Conservation (phyloP, 2,113 vertebrate species). For the Pygoscelis antarcticus region DNA sequence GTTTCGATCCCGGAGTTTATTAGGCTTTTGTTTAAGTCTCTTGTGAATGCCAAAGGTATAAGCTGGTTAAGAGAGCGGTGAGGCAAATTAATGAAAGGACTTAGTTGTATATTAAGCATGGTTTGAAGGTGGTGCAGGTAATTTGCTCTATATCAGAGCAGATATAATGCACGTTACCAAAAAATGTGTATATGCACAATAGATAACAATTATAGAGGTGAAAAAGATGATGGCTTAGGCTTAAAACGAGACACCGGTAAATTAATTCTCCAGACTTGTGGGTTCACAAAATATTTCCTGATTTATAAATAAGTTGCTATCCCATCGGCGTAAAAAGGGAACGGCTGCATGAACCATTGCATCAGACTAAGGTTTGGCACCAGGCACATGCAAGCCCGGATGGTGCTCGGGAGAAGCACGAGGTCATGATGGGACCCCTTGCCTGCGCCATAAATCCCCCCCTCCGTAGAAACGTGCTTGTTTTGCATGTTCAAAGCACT, state of each 20-base stretch:
- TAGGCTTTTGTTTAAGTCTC: background rate
- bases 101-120: background rate
- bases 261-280: background rate
- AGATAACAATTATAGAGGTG: background rate
- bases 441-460: background rate
- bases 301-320: background rate
- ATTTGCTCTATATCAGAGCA: background rate
- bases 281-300: background rate
- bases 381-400: rapidly evolving
- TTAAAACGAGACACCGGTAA: background rate
- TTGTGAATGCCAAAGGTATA: background rate
- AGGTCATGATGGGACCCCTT: too few species aligned
- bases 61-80: background rate
- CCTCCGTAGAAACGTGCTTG: rapidly evolving
- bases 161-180: background rate
- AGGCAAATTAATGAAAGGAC: background rate
- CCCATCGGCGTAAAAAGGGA: background rate
- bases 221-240: background rate
- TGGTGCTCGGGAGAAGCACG: background rate
- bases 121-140: background rate
- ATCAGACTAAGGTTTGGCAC: background rate
- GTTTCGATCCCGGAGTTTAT: background rate
- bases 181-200: background rate
- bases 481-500: background rate
- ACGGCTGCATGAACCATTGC: background rate